phyloP scores from a whole-genome alignment of 23 tunicate genomes.

The Oikopleura albicans region DNA sequence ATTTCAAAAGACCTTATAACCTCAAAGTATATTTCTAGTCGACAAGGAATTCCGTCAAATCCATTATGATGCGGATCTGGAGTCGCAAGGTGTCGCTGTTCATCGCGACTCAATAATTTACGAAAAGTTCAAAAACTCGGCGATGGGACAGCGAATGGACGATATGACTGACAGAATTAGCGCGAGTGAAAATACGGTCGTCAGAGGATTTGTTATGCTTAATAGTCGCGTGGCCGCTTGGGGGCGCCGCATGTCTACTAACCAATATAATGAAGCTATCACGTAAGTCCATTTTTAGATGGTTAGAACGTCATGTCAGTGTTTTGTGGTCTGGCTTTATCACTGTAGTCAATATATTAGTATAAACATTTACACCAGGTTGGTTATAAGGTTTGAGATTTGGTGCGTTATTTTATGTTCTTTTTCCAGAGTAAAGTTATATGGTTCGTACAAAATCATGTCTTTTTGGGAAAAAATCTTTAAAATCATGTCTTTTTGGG shows the following conservation, averaged over 20 bases:
- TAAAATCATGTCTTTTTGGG: too few relatives aligned
- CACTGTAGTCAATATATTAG: too few relatives aligned
- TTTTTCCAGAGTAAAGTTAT: too few relatives aligned
- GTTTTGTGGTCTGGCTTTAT: too few relatives aligned
- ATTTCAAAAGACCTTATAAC: too few relatives aligned
- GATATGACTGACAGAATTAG: neutral
- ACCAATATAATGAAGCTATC: neutral
- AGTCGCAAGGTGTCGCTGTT: neutral
- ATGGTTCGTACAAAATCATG: too few relatives aligned
- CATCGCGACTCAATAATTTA: neutral
- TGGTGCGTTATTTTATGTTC: too few relatives aligned
- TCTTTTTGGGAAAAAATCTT: too few relatives aligned
- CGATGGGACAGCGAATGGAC: slow-evolving; percentile 4
- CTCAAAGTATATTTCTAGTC: neutral
- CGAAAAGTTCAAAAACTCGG: neutral
- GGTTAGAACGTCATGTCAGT: too few relatives aligned
- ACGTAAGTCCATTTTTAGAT: too few relatives aligned
- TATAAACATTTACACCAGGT: too few relatives aligned
- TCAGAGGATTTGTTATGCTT: slow-evolving; percentile 2
- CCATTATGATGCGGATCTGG: neutral
- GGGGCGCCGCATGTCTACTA: neutral
- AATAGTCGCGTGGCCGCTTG: neutral
- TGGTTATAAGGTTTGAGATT: too few relatives aligned
- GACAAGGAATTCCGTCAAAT: neutral
- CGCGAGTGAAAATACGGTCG: neutral